Conservation (phyloP, 2,113 vertebrate species). For the Emydura subglobosa region DNA sequence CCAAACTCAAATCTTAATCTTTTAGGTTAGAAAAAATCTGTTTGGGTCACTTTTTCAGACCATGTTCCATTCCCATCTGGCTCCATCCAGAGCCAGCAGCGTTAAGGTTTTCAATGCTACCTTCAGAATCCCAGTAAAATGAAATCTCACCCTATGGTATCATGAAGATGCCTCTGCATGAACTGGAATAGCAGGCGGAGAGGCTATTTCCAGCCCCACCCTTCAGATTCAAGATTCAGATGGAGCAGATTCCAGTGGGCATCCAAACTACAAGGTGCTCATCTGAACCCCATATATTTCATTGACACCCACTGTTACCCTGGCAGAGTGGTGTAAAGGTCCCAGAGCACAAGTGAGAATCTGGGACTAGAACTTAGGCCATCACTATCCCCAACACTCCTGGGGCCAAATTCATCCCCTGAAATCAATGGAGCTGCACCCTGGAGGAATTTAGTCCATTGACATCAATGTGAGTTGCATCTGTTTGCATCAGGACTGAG, state of each 20-base stretch:
- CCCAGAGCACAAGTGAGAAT: neutral
- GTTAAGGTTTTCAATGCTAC: neutral
- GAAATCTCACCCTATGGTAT: neutral
- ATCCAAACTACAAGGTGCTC: neutral
- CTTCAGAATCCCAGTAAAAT: neutral
- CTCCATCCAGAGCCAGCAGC: neutral
- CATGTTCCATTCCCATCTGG: neutral
- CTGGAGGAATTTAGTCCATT: neutral
- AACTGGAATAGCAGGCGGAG: neutral
- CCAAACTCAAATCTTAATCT: neutral
- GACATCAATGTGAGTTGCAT: neutral
- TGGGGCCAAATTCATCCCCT: neutral
- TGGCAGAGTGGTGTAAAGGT: neutral
- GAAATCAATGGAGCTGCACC: neutral
- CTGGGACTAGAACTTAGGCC: neutral
- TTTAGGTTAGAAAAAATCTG: neutral
- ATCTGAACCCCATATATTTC: neutral
- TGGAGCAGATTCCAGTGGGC: neutral
- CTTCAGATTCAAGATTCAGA: neutral
- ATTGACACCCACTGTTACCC: neutral
- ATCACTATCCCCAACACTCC: neutral
- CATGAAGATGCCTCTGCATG: neutral
- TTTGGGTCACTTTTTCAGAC: neutral
- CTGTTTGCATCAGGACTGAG: fast-evolving
- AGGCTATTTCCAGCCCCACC: neutral